Conservation (phyloP, 2,888 invertebrate genomes). For the Leistus spinibarbis region DNA sequence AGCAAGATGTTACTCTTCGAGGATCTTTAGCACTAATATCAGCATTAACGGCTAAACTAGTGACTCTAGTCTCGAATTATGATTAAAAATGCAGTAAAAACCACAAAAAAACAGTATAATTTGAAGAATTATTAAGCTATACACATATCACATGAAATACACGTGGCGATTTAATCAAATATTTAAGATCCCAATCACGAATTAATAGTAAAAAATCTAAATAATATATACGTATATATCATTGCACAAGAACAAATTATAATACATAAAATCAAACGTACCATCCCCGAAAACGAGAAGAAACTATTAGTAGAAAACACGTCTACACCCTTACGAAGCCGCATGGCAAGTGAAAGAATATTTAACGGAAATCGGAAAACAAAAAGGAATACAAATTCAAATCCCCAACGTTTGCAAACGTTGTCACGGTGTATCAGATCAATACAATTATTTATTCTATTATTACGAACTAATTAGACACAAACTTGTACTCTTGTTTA, state of each 20-base stretch:
- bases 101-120: no score
- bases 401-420: no score
- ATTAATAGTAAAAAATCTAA: no score
- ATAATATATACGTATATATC: not conserved
- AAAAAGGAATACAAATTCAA: not conserved
- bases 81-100: not conserved
- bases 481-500: no score
- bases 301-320: not conserved
- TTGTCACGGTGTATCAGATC: no score
- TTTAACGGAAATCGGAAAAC: not conserved
- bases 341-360: not conserved
- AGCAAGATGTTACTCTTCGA: conserved; percentile 2
- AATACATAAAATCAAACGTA: not conserved
- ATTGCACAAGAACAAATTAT: not conserved
- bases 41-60: not conserved
- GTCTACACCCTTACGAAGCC: not conserved
- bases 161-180: no score
- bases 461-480: no score
- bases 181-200: no score
- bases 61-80: conserved; percentile 6
- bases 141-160: no score
- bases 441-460: no score
- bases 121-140: no score
- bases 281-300: not conserved
- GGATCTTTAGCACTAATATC: conserved; percentile 1